Conservation (phyloP, 2,888 invertebrate species). For the Cotesia congregata region DNA sequence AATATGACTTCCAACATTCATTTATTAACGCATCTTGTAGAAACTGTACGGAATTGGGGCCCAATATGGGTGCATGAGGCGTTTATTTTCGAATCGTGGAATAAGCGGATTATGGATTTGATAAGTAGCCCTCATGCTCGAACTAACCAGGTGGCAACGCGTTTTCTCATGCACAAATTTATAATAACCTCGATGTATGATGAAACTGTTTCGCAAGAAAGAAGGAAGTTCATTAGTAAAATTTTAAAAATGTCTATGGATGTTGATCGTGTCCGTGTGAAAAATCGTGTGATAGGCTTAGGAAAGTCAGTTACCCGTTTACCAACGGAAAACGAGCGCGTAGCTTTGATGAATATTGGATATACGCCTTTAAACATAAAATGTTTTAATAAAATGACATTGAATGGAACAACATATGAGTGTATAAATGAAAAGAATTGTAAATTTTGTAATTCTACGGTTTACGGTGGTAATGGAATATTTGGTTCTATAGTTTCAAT, state of each 20-base stretch:
- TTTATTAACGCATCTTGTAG: slow-evolving; percentile 23
- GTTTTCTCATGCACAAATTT: neutral
- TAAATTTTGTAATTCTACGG: slow-evolving; percentile 1
- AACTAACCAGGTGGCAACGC: neutral
- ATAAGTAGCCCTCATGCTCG: slow-evolving; percentile 13
- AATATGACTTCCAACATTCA: slow-evolving; percentile 40
- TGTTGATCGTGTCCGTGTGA: neutral
- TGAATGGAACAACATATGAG: neutral
- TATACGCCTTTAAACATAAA: neutral
- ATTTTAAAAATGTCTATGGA: neutral
- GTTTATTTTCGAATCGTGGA: slow-evolving; percentile 41
- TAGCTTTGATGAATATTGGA: neutral
- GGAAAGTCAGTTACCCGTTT: neutral
- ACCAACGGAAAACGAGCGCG: neutral
- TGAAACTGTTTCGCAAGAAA: neutral
- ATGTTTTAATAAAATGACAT: neutral
- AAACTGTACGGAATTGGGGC: neutral
- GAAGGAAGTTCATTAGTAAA: neutral
- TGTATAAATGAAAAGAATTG: neutral
- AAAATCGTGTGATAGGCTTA: neutral
- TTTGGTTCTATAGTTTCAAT: neutral
- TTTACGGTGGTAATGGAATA: neutral
- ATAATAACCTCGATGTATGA: neutral
- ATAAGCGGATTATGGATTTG: slow-evolving; percentile 38
- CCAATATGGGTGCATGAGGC: slow-evolving; percentile 11